phyloP scores from a whole-genome alignment of 2,797 vertebrate genomes.

The Hydrolagus colliei region DNA sequence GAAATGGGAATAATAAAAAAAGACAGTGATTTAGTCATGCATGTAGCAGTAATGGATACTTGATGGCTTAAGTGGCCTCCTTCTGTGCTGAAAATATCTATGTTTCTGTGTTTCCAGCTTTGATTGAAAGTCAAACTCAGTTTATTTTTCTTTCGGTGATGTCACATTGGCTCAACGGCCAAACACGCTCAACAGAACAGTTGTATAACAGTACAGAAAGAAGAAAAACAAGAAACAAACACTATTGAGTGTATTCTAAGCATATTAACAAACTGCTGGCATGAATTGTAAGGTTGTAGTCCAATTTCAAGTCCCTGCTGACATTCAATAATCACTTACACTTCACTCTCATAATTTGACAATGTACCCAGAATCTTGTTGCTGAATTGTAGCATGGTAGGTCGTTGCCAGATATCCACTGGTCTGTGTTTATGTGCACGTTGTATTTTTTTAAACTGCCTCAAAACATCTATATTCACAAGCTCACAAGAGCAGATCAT shows the following conservation, averaged over 20 bases:
- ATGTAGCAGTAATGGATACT: too few species aligned
- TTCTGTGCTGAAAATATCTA: too few species aligned
- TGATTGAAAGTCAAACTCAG: neutral
- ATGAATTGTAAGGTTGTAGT: neutral
- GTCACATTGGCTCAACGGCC: constrained; percentile 8
- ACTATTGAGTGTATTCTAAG: neutral
- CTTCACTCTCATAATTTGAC: neutral
- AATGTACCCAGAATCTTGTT: neutral
- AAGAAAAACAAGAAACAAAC: neutral
- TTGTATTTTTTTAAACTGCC: neutral
- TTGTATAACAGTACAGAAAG: neutral
- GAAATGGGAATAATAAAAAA: too few species aligned
- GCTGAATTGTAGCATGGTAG: neutral
- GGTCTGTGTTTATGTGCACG: neutral
- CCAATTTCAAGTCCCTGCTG: neutral
- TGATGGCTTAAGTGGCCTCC: too few species aligned
- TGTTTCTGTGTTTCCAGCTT: too few species aligned
- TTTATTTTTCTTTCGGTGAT: neutral
- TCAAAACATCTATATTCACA: too few species aligned
- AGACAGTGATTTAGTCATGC: too few species aligned
- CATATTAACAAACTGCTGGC: neutral
- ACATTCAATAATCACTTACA: neutral
- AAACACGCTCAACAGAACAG: neutral
- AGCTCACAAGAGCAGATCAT: too few species aligned
- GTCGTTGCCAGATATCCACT: neutral